phyloP scores from a whole-genome alignment of 2,888 invertebrate species.

The Parelbella ahira region DNA sequence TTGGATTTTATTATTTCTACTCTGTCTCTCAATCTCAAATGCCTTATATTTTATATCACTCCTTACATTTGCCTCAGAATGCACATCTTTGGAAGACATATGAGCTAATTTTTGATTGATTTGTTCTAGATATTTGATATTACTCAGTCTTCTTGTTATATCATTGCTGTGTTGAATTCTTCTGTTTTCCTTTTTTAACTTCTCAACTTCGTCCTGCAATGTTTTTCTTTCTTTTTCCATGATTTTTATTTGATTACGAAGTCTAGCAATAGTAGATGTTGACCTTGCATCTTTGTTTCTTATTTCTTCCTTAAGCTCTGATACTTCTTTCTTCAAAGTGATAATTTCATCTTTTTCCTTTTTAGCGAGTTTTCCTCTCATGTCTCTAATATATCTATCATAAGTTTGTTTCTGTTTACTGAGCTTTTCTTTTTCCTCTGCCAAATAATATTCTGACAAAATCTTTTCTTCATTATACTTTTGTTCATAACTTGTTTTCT shows the following conservation, averaged over 20 bases:
- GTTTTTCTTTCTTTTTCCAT: slow-evolving; percentile 85
- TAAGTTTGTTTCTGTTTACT: slow-evolving; percentile 83
- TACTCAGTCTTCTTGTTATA: slow-evolving; percentile 79
- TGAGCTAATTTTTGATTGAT: slow-evolving; percentile 82
- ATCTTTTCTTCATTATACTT: slow-evolving; percentile 84
- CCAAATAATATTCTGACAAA: slow-evolving; percentile 82
- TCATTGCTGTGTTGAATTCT: slow-evolving; percentile 82
- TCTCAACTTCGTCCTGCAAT: slow-evolving; percentile 83
- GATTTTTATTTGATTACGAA: slow-evolving; percentile 86
- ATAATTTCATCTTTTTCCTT: slow-evolving; percentile 86
- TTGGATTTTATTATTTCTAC: slow-evolving; percentile 47
- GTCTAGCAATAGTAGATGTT: slow-evolving; percentile 85
- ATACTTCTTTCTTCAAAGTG: slow-evolving; percentile 83
- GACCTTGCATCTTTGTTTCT: slow-evolving; percentile 87
- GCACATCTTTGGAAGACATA: slow-evolving; percentile 52
- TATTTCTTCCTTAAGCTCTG: slow-evolving; percentile 83
- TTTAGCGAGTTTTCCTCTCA: slow-evolving; percentile 83
- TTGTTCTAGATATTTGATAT: slow-evolving; percentile 87
- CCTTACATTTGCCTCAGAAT: slow-evolving; percentile 47
- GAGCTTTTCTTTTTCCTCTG: slow-evolving; percentile 85
- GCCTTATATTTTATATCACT: slow-evolving; percentile 61
- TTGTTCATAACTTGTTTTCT: slow-evolving; percentile 79
- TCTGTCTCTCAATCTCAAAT: slow-evolving; percentile 66
- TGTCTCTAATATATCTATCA: slow-evolving; percentile 84
- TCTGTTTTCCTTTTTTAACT: slow-evolving; percentile 84